Base-by-base conservation (phyloP, 2,888 invertebrate genomes). In the Sphaeridia pumilis region DNA sequence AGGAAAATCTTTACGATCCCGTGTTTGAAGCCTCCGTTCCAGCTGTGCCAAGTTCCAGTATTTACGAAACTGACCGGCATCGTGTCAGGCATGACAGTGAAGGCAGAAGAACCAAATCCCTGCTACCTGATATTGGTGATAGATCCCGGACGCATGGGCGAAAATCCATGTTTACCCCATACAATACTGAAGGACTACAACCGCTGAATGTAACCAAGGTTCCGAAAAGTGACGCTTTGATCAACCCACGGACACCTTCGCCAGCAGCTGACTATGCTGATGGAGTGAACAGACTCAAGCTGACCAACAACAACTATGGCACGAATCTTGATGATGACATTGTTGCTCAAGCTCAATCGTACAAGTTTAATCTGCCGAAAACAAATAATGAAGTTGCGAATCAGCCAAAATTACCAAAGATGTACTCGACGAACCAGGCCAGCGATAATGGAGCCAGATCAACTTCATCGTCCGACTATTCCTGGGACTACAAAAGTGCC, bases 1-100 rank as follows among this genome's bases (percentile, higher is more conserved):
- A 52, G 22, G 35, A 47, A 25, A 41, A 52, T 42, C 36, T 51
- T 28, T 52, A 52, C 22, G 52, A 52, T 22, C 52, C 52, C 17
- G 52, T 52, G 12, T 45, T 35, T 12, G 26, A 4, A 24, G 52
- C 38, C 12, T 42, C 42, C 26, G 42, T 27, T 28, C 17, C 14
- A 38, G 17, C 17, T 5, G 17, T 5, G 12, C 5, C 10, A 17
- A 5, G 20, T 12, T 7, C 7, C 5, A 7, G 5, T 14, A 17
- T 5, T 17, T 5, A 17, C 38, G 38, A 38, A 5, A 20, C 20
- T 38, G 17, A 14, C 5, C 5, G 10, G 20, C 4, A 7, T 20
- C 20, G 20, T 17, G 31, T 7, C 10, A 7, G 31, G 31, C 10
- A 7, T 31, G 17, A 17, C 10, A 38, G 38, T 38, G 7, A 5